Evolutionary conservation across 2,113 vertebrate species (phyloP), one percentile per base, ranked within the genome.

Genomic region (Ptilorrhoa leucosticta): DNA sequence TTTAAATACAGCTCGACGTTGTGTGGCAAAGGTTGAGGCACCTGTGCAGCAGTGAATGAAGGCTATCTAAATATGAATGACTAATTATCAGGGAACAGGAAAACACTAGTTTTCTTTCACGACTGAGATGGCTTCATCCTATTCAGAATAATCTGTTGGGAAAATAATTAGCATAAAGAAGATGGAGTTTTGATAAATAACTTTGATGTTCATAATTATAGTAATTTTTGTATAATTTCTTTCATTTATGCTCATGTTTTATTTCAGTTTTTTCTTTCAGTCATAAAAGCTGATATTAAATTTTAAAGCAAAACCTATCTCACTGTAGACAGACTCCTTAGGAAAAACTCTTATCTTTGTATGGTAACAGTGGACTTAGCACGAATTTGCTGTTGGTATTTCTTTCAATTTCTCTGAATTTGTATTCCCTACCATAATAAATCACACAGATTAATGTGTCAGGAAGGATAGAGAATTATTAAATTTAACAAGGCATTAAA

Each of bases 91-190:
- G 64, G 92, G 87, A 93, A 96, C 56, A 47, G 75, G 89, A 94
- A 94, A 93, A 97, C 94, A 95, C 91, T 97, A 92, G 93, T 94
- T 96, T 96, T 90, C 97, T 97, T 97, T 95, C 92, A 95, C 84
- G 87, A 65, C 83, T 89, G 88, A 92, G 88, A 96, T 94, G 64
- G 89, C 79, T 96, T 96, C 93, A 87, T 94, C 82, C 65, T 95
- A 95, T 97, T 96, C 92, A 94, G 89, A 96, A 86, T 91, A 89
- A 96, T 96, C 87, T 96, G 90, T 95, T 96, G 92, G 94, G 92
- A 93, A 96, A 96, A 96, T 97, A 95, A 97, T 97, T 97, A 93
- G 94, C 97, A 97, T 97, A 96, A 97, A 92, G 95, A 92, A 97
- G 95, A 96, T 84, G 40, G 89, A 95, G 93, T 87, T 96, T 96